phyloP scores from a whole-genome alignment of 35 echinoderm and acorn worm species.

The Apostichopus japonicus region DNA sequence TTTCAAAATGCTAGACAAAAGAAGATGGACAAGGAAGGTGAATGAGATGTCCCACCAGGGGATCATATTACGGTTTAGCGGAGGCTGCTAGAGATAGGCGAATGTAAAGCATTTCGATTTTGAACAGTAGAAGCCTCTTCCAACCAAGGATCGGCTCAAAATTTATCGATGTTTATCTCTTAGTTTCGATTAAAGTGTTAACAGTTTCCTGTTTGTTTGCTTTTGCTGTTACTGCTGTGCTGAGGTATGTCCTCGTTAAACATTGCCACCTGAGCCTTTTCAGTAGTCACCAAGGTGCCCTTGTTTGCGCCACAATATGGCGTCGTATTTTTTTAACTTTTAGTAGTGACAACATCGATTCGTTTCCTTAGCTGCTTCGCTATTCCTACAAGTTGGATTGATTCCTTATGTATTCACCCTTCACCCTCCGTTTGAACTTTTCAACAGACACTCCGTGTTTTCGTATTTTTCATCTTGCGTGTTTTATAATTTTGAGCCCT shows the following conservation, averaged over 20 bases:
- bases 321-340: too few species aligned
- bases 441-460: not conserved
- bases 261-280: too few species aligned
- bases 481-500: not conserved
- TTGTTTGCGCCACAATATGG: too few species aligned
- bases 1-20: constrained; percentile 2
- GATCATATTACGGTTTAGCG: constrained; percentile 24
- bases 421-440: too few species aligned
- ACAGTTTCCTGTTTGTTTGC: not conserved
- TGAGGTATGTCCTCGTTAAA: not conserved
- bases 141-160: not conserved
- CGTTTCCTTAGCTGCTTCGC: not conserved
- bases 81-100: constrained; percentile 12
- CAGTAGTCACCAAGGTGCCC: too few species aligned
- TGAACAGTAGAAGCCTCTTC: too few species aligned
- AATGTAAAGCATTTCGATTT: too few species aligned
- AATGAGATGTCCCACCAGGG: constrained; percentile 23
- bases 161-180: not conserved
- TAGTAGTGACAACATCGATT: too few species aligned
- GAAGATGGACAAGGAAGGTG: constrained; percentile 45
- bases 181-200: not conserved
- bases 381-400: constrained; percentile 22
- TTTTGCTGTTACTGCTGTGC: not conserved
- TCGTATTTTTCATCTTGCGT: not conserved
- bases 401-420: not conserved